Conservation (phyloP, 2,113 vertebrate genomes). For the Ptychochromis oligacanthus region DNA sequence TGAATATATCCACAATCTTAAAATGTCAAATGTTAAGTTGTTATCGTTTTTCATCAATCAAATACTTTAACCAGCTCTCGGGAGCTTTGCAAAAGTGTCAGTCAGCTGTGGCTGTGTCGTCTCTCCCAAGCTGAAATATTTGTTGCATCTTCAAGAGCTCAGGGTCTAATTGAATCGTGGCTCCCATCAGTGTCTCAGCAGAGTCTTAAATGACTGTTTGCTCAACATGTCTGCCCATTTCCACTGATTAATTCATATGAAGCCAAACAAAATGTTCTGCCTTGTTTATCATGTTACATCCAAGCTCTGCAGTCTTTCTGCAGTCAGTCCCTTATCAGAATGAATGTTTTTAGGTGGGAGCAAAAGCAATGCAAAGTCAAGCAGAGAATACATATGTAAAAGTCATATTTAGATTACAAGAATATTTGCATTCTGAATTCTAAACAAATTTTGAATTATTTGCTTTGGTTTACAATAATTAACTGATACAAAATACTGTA, state of each 20-base stretch:
- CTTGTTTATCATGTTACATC: constrained; percentile 80
- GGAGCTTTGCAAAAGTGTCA: neutral
- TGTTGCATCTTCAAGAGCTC: constrained; percentile 69
- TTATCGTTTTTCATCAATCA: neutral
- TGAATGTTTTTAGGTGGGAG: constrained; percentile 24
- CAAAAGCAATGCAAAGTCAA: neutral
- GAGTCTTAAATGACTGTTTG: constrained; percentile 78
- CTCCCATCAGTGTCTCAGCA: constrained; percentile 75
- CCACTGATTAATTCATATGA: constrained; percentile 83
- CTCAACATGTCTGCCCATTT: constrained; percentile 76
- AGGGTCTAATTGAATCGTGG: constrained; percentile 83
- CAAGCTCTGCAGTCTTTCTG: constrained; percentile 51
- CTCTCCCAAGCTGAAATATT: constrained; percentile 56
- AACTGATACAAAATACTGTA: neutral
- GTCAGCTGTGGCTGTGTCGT: constrained; percentile 18
- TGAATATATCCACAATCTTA: neutral
- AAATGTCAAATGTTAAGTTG: too few species aligned
- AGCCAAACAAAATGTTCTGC: constrained; percentile 86
- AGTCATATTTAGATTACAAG: neutral
- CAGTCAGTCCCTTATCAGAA: constrained; percentile 42
- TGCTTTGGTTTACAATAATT: neutral
- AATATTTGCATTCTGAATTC: neutral
- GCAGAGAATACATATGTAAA: neutral
- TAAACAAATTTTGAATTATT: neutral
- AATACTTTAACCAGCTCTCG: neutral